These are phyloP conservation scores for Puntigrus tetrazona DNA, from an alignment of 2,113 vertebrate genomes.

Conservation along the genomic window DNA sequence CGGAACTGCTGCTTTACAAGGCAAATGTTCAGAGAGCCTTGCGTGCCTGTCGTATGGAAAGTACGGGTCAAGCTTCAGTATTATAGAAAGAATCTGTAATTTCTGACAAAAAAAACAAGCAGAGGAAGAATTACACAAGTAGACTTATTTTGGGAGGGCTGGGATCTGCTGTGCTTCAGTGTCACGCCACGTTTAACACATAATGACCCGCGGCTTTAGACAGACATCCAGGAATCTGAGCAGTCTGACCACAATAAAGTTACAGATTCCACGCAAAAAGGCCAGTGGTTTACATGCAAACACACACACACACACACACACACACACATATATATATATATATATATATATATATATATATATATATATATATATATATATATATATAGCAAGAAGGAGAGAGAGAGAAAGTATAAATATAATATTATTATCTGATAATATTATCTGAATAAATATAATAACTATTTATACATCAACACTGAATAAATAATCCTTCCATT, in stretches of 20 bases:
- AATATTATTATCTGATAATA: too few relatives aligned
- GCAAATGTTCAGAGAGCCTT: constrained; percentile 75
- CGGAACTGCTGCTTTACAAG: constrained; percentile 70
- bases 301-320: background rate
- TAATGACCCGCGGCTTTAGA: background rate
- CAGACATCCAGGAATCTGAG: background rate
- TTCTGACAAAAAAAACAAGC: constrained; percentile 67
- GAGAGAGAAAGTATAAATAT: too few relatives aligned
- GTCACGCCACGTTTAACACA: background rate
- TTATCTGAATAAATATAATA: too few relatives aligned
- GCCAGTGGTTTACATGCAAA: background rate
- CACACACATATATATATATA: too few relatives aligned
- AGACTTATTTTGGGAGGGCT: background rate
- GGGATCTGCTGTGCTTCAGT: background rate
- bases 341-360: too few relatives aligned
- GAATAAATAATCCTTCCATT: too few relatives aligned
- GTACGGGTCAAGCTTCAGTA: constrained; percentile 72
- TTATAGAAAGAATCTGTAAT: constrained; percentile 78
- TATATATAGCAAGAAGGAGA: too few relatives aligned
- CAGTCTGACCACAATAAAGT: background rate
- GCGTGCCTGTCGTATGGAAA: constrained; percentile 79
- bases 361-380: too few relatives aligned
- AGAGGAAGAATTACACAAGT: background rate
- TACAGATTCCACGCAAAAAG: background rate
- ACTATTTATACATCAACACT: too few relatives aligned